Evolutionary conservation across 2,888 invertebrate genomes (phyloP).

Genomic region (Pammene fasciana): DNA sequence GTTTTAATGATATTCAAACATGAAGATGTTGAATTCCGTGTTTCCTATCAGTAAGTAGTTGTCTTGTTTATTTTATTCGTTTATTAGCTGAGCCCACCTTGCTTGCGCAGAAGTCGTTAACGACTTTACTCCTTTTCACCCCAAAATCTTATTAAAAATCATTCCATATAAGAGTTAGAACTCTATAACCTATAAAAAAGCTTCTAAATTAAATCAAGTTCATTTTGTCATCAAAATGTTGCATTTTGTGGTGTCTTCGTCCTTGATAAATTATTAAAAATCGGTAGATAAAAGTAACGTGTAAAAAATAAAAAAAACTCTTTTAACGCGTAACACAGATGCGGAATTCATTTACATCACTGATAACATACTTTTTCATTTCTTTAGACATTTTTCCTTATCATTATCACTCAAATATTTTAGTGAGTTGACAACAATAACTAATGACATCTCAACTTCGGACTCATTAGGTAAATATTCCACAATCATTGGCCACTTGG

Average conservation of each 20-base stretch:
- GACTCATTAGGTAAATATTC: slow-evolving; percentile 39
- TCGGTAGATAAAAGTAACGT: not conserved
- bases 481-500: slow-evolving; percentile 16
- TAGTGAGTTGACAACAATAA: slow-evolving; percentile 14
- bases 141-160: too few relatives aligned
- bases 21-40: slow-evolving; percentile 43
- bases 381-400: slow-evolving; percentile 22
- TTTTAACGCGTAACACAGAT: slow-evolving; percentile 4
- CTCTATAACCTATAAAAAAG: too few relatives aligned
- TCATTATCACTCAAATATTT: slow-evolving; percentile 32
- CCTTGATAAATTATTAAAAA: too few relatives aligned
- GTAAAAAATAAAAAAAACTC: not conserved
- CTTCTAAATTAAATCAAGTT: too few relatives aligned
- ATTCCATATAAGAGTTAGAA: too few relatives aligned
- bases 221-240: too few relatives aligned
- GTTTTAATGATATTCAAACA: slow-evolving; percentile 45
- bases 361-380: slow-evolving; percentile 1
- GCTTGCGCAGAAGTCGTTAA: too few relatives aligned
- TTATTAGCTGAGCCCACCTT: not conserved
- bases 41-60: slow-evolving; percentile 47
- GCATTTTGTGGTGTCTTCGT: too few relatives aligned
- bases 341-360: not conserved
- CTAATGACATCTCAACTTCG: slow-evolving; percentile 33
- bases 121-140: too few relatives aligned
- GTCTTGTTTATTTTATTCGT: slow-evolving; percentile 3